Percentiles rank a stretch among this genome's conserved stretches.
phyloP scores from a whole-genome alignment of 2,888 invertebrate genomes.

The Aphidoletes aphidimyza region DNA sequence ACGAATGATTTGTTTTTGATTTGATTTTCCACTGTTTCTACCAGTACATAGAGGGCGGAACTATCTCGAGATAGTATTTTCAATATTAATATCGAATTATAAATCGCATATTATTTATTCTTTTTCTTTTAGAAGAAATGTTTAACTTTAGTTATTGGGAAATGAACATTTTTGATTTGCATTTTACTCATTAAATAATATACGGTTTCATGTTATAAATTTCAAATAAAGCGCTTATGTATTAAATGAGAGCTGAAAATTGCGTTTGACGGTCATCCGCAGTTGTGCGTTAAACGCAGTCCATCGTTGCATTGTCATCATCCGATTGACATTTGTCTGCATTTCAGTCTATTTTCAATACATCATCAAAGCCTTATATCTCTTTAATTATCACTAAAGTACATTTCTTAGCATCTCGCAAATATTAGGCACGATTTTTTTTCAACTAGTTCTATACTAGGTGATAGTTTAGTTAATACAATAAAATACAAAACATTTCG shows the following conservation, averaged over 20 bases:
- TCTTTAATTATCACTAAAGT: neutral
- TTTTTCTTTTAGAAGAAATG: too few relatives aligned
- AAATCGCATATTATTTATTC: too few relatives aligned
- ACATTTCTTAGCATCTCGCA: neutral
- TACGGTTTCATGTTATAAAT: too few relatives aligned
- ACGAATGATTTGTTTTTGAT: too few relatives aligned
- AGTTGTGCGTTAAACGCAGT: neutral
- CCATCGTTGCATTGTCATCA: constrained; percentile 29
- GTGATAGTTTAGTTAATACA: too few relatives aligned
- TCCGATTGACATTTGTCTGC: constrained; percentile 13
- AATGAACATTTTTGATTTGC: too few relatives aligned
- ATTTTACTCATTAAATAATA: too few relatives aligned
- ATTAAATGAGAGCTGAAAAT: neutral
- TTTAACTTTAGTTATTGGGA: too few relatives aligned
- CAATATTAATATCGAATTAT: too few relatives aligned
- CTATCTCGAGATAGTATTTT: too few relatives aligned
- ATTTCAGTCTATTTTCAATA: constrained; percentile 18
- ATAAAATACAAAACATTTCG: neutral
- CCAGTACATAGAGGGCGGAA: too few relatives aligned
- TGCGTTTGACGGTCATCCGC: neutral
- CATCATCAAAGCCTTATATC: constrained; percentile 18
- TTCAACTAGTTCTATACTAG: neutral
- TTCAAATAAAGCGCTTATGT: neutral
- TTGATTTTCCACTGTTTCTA: too few relatives aligned
- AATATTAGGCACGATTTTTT: neutral